Evolutionary conservation across 1,140 invertebrate genomes (phyloP).

Genomic region (Pseudomyrmex gracilis): DNA sequence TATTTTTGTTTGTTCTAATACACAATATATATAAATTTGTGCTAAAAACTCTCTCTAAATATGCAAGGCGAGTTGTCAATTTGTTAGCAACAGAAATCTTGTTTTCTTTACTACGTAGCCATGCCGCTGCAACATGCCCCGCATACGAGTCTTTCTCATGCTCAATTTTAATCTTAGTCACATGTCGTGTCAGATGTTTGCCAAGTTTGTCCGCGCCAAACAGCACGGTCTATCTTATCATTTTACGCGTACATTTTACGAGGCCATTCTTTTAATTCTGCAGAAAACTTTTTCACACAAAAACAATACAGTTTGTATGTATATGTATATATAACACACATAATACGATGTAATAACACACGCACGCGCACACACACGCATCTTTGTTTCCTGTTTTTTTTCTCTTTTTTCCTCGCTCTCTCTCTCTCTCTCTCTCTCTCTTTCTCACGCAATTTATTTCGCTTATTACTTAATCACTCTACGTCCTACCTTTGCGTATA

Average conservation of each 20-base stretch:
- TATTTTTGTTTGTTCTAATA: background rate
- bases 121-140: conserved; percentile 68
- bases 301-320: no score
- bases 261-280: conserved; percentile 55
- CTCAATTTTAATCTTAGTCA: conserved; percentile 47
- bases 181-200: conserved; percentile 11
- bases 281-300: background rate
- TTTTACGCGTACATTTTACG: conserved; percentile 40
- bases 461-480: conserved; percentile 61
- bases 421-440: no score
- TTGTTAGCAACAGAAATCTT: conserved; percentile 34
- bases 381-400: no score
- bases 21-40: background rate
- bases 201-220: conserved; percentile 37
- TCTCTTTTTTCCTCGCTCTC: background rate
- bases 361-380: no score
- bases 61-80: conserved; percentile 19
- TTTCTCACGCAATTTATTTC: conserved; percentile 15
- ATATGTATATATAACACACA: no score
- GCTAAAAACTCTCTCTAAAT: conserved; percentile 23
- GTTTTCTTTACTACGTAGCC: conserved; percentile 41
- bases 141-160: conserved; percentile 50
- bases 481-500: conserved; percentile 85
- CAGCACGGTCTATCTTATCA: conserved; percentile 9
- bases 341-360: no score